Evolutionary conservation across 1,140 invertebrate genomes (phyloP).

Genomic region (Drosophila pseudoobscura): DNA sequence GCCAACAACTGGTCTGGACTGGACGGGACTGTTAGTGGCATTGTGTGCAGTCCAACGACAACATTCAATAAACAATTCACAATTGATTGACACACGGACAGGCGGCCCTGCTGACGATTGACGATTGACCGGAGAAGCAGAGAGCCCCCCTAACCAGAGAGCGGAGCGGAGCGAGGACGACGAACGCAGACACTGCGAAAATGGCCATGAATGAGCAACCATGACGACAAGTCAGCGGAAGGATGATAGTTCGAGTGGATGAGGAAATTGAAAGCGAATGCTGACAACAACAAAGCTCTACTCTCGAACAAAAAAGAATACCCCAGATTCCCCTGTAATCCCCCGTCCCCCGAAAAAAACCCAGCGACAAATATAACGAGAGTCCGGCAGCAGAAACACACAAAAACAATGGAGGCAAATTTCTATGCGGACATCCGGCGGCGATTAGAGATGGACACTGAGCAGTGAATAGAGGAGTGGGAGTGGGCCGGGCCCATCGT

Average conservation of each 20-base stretch:
- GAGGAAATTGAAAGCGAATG: conserved; percentile 80
- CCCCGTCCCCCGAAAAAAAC: no score
- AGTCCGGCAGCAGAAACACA: conserved; percentile 14
- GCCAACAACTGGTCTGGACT: conserved; percentile 14
- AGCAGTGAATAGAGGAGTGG: conserved; percentile 14
- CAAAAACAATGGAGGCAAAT: conserved; percentile 78
- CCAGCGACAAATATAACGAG: conserved; percentile 37
- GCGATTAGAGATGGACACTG: conserved; percentile 59
- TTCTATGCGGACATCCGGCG: conserved; percentile 68
- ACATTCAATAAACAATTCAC: conserved; percentile 82
- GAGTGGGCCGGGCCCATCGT: no score
- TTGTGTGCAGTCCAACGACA: conserved; percentile 75
- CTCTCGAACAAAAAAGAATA: conserved; percentile 23
- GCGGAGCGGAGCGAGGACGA: conserved; percentile 10
- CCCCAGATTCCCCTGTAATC: conserved; percentile 6
- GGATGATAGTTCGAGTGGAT: conserved; percentile 78
- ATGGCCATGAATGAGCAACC: conserved; percentile 49
- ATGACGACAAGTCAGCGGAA: conserved; percentile 73
- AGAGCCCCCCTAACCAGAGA: not conserved
- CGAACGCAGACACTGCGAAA: conserved; percentile 32
- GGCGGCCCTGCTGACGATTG: conserved; percentile 54
- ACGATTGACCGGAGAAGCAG: conserved; percentile 44
- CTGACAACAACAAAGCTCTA: conserved; percentile 69
- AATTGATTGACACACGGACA: conserved; percentile 81
- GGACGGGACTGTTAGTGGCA: conserved; percentile 36